A percentile compares a stretch with the other conserved stretches of the same genome.
Evolutionary conservation across 2,888 invertebrate genomes (phyloP).

Genomic region (Drosophila nr. perissopoda): DNA sequence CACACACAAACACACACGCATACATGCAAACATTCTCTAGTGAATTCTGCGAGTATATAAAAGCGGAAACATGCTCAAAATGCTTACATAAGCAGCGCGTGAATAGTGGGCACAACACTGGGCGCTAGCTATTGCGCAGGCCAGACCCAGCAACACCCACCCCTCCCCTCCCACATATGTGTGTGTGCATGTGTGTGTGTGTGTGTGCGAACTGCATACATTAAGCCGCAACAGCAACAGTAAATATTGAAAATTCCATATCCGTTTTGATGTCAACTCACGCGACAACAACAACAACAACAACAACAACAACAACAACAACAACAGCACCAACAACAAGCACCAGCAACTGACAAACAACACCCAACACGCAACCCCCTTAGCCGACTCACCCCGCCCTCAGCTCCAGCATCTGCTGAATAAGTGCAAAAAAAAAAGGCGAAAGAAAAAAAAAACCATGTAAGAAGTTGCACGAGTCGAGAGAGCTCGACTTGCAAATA

Average conservation of each 20-base stretch:
- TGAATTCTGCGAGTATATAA: conserved; percentile 65
- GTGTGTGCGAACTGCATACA: conserved; percentile 60
- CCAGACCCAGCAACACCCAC: conserved; percentile 11
- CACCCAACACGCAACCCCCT: conserved; percentile 12
- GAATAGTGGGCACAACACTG: conserved; percentile 34
- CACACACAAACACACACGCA: background rate
- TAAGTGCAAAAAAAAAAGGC: conserved; percentile 16
- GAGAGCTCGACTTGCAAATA: background rate
- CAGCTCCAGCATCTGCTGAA: background rate
- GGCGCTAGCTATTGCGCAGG: conserved; percentile 52
- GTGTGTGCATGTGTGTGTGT: conserved; percentile 3
- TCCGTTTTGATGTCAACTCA: conserved; percentile 75
- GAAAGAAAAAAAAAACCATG: background rate
- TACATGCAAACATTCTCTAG: conserved; percentile 24
- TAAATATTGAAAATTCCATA: conserved; percentile 79
- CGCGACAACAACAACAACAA: conserved; percentile 31
- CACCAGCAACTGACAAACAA: conserved; percentile 47
- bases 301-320: conserved; percentile 9
- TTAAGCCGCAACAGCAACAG: conserved; percentile 65
- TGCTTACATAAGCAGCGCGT: conserved; percentile 71
- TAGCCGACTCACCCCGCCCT: background rate
- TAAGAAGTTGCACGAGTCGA: background rate
- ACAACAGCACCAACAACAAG: conserved; percentile 17
- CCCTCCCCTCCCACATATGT: background rate
- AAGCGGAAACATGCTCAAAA: conserved; percentile 77